Conservation (phyloP, 2,113 vertebrate species). For the Ochotona princeps region DNA sequence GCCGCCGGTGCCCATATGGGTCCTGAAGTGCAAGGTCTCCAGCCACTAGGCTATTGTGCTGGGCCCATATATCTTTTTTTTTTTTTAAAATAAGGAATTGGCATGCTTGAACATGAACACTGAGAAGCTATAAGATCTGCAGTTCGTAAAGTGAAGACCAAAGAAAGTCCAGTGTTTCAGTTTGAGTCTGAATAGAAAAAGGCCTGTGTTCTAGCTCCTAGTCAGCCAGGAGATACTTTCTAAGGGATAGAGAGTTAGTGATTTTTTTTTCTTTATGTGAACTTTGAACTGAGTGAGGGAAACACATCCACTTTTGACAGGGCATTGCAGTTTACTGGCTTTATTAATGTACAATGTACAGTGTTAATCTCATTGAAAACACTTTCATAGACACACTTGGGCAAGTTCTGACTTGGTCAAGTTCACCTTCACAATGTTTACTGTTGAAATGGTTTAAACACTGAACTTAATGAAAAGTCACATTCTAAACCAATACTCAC, state of each 20-base stretch:
- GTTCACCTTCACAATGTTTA: not conserved
- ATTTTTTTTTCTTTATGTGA: not conserved
- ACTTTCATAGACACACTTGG: not conserved
- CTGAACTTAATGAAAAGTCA: not conserved
- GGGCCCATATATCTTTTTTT: no score
- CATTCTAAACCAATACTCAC: not conserved
- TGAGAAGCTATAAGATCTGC: not conserved
- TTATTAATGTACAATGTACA: not conserved
- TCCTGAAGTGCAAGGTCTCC: no score
- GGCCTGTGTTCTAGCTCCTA: not conserved
- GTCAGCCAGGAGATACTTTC: not conserved
- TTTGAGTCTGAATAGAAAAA: not conserved
- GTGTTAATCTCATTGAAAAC: not conserved
- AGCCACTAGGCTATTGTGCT: no score
- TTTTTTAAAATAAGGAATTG: not conserved
- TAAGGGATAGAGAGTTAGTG: rapidly evolving
- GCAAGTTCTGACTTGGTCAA: not conserved
- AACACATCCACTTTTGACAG: not conserved
- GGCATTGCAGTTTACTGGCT: not conserved
- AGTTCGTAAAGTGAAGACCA: not conserved
- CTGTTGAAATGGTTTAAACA: not conserved
- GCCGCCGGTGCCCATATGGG: no score
- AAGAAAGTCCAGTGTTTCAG: not conserved
- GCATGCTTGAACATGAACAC: not conserved
- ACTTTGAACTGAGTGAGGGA: not conserved